Conservation (phyloP, 2,113 vertebrate species). For the Tricholaema leucomelas region DNA sequence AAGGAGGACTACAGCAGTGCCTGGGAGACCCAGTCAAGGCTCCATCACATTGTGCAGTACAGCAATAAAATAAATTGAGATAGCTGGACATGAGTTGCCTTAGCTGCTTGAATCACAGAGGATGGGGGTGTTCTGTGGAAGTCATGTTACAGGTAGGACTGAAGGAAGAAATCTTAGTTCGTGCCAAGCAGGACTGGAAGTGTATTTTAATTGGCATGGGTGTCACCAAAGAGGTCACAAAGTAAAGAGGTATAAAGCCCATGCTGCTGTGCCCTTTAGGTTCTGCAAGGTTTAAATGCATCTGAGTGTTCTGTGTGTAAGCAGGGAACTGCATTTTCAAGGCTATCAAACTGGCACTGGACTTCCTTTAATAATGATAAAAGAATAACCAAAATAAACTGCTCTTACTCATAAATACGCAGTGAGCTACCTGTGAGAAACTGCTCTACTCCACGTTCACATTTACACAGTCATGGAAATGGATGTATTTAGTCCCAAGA, state of each 20-base stretch:
- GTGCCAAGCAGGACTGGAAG: background rate
- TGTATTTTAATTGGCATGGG: background rate
- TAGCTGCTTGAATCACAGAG: background rate
- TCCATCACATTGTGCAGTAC: background rate
- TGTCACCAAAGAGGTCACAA: background rate
- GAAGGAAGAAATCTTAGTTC: background rate
- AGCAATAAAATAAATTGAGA: background rate
- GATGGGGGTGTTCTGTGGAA: background rate
- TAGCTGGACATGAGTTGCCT: background rate
- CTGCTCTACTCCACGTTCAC: background rate
- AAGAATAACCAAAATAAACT: background rate
- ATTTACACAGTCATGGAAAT: background rate
- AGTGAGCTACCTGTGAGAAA: background rate
- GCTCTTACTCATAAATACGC: background rate
- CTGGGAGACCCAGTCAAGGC: background rate
- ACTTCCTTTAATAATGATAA: background rate
- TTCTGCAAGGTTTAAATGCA: background rate
- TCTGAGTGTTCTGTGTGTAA: background rate
- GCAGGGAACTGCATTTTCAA: background rate
- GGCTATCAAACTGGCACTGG: background rate
- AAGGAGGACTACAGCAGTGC: background rate
- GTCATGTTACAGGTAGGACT: background rate
- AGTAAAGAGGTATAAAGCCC: background rate
- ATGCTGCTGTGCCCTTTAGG: background rate
- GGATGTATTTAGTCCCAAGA: slow-evolving; percentile 27